Percentiles rank a stretch among this genome's conserved stretches.
phyloP scores from a whole-genome alignment of 2,113 vertebrate species.

The Grus americana region DNA sequence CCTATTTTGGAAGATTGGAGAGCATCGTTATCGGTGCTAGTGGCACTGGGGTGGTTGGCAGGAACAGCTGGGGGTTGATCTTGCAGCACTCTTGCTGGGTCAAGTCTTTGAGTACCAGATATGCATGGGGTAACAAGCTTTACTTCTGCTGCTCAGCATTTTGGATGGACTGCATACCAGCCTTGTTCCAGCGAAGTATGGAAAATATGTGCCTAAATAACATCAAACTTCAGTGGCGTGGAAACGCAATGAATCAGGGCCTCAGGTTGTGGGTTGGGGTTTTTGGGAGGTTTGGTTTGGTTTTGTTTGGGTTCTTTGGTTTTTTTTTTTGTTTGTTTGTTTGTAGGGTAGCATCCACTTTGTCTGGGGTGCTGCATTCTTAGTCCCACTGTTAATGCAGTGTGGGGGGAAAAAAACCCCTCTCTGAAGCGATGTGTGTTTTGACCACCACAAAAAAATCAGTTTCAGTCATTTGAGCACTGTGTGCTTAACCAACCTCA shows the following conservation, averaged over 20 bases:
- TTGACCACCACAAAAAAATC: not conserved
- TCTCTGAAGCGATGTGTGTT: not conserved
- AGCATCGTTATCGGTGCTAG: not conserved
- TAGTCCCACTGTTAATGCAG: not conserved
- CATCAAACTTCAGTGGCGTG: not conserved
- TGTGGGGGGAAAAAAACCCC: not conserved
- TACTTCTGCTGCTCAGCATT: not conserved
- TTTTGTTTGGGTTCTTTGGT: no score
- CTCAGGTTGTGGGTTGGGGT: not conserved
- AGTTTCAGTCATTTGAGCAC: not conserved
- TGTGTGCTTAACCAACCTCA: not conserved
- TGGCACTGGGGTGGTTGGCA: not conserved
- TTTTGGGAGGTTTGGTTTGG: not conserved
- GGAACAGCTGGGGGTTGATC: not conserved
- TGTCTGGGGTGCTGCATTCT: not conserved
- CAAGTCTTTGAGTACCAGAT: not conserved
- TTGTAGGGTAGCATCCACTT: not conserved
- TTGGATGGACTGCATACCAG: not conserved
- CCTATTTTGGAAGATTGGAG: not conserved
- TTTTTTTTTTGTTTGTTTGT: no score
- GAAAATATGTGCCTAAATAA: not conserved
- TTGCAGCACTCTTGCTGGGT: not conserved
- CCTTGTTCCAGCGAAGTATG: rapidly evolving
- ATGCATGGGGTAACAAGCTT: not conserved
- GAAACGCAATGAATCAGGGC: not conserved